These are phyloP conservation scores for Limnephilus rhombicus DNA, from an alignment of 2,888 invertebrate genomes.

Conservation along the genomic window DNA sequence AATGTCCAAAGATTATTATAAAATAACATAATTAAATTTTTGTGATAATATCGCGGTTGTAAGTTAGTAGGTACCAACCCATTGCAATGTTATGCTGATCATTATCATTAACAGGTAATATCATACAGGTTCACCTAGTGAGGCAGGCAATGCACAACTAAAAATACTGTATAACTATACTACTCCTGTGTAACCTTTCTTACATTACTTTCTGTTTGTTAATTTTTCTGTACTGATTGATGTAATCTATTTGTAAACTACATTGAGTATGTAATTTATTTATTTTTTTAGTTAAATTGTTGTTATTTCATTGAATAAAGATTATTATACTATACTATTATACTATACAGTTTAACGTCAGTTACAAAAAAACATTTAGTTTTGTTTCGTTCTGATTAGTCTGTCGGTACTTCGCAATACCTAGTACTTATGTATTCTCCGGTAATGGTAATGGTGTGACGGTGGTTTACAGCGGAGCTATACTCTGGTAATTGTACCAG, in stretches of 20 bases:
- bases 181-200: too few relatives aligned
- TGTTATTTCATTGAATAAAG: too few relatives aligned
- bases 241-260: too few relatives aligned
- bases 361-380: not conserved
- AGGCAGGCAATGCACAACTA: too few relatives aligned
- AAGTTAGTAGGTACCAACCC: not conserved
- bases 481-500: not conserved
- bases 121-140: too few relatives aligned
- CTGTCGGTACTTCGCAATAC: not conserved
- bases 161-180: too few relatives aligned
- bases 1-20: too few relatives aligned
- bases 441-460: not conserved
- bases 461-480: not conserved
- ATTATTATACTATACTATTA: too few relatives aligned
- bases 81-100: not conserved
- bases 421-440: not conserved
- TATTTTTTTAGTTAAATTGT: too few relatives aligned
- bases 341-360: not conserved
- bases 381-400: conserved; percentile 1
- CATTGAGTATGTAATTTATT: too few relatives aligned
- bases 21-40: not conserved
- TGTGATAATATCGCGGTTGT: not conserved
- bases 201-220: too few relatives aligned
- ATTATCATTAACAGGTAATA: not conserved
- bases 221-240: too few relatives aligned